A percentile compares a stretch with the other conserved stretches of the same genome.
Conservation (phyloP, 2,113 vertebrate species). For the Lampris incognitus region DNA sequence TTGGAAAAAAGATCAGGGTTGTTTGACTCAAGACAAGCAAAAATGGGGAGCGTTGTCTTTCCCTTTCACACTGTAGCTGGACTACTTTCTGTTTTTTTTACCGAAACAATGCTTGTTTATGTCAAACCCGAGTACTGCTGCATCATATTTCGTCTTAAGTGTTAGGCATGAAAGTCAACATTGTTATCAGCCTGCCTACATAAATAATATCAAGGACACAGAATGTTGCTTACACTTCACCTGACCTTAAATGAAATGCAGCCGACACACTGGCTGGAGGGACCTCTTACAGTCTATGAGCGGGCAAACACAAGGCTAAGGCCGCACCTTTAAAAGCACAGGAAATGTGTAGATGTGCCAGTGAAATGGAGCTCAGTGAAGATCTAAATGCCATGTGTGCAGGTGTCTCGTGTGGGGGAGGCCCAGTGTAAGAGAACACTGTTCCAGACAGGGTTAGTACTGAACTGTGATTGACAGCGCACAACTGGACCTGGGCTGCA, state of each 20-base stretch:
- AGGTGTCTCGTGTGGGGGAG: constrained; percentile 52
- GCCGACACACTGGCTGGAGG: constrained; percentile 13
- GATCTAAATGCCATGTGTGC: constrained; percentile 58
- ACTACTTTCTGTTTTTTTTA: not conserved
- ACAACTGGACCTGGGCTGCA: constrained; percentile 47
- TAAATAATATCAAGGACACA: constrained; percentile 46
- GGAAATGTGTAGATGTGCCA: constrained; percentile 54
- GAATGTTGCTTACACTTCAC: constrained; percentile 22
- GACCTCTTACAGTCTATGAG: constrained; percentile 41
- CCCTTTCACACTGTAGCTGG: not conserved
- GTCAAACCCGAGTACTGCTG: constrained; percentile 14
- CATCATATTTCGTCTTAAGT: constrained; percentile 44
- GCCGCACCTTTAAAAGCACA: constrained; percentile 34
- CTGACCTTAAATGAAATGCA: constrained; percentile 49
- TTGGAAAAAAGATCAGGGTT: not conserved
- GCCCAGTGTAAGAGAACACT: constrained; percentile 60
- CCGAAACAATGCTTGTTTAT: constrained; percentile 17
- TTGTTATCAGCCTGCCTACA: not conserved
- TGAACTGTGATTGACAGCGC: constrained; percentile 62
- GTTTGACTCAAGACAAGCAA: not conserved
- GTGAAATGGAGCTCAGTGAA: constrained; percentile 46
- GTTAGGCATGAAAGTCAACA: constrained; percentile 32
- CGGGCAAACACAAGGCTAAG: constrained; percentile 29
- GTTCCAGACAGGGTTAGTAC: constrained; percentile 53
- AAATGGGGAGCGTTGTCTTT: not conserved